These are phyloP conservation scores for Karalla daura DNA, from an alignment of 2,797 vertebrate species.

Conservation along the genomic window DNA sequence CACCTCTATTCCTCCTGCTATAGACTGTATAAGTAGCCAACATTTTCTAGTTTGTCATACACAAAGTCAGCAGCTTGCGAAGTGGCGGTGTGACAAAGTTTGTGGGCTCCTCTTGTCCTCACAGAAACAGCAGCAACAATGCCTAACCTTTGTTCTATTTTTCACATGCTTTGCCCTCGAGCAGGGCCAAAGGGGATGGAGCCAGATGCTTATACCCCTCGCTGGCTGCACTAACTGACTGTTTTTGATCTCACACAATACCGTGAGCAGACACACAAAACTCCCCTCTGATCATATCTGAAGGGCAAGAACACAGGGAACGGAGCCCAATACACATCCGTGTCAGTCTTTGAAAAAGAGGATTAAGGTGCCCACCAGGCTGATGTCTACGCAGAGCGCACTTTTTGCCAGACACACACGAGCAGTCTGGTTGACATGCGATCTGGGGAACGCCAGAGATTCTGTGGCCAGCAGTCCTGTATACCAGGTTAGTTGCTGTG, in stretches of 20 bases:
- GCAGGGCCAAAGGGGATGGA: slow-evolving; percentile 23
- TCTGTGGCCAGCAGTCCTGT: background rate
- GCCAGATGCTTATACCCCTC: background rate
- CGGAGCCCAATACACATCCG: background rate
- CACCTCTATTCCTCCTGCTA: slow-evolving; percentile 1
- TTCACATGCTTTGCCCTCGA: slow-evolving; percentile 16
- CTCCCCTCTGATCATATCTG: slow-evolving; percentile 10
- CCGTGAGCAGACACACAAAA: slow-evolving; percentile 6
- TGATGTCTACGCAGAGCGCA: background rate
- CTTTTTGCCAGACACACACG: background rate
- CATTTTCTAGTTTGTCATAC: slow-evolving; percentile 11
- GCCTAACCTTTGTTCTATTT: slow-evolving; percentile 17
- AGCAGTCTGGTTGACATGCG: background rate
- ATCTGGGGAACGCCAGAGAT: background rate
- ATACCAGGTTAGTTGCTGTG: background rate
- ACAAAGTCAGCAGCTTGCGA: slow-evolving; percentile 28
- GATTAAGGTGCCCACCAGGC: slow-evolving; percentile 1
- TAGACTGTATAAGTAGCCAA: slow-evolving; percentile 17
- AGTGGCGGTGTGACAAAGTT: slow-evolving; percentile 21
- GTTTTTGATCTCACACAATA: slow-evolving; percentile 29
- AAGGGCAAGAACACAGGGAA: slow-evolving; percentile 13
- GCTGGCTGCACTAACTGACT: slow-evolving; percentile 3
- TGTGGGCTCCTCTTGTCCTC: background rate
- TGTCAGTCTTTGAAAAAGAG: slow-evolving; percentile 10
- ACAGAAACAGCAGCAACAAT: background rate